These are phyloP conservation scores for Sturmia bella DNA, from an alignment of 2,888 invertebrate species.

Conservation along the genomic window DNA sequence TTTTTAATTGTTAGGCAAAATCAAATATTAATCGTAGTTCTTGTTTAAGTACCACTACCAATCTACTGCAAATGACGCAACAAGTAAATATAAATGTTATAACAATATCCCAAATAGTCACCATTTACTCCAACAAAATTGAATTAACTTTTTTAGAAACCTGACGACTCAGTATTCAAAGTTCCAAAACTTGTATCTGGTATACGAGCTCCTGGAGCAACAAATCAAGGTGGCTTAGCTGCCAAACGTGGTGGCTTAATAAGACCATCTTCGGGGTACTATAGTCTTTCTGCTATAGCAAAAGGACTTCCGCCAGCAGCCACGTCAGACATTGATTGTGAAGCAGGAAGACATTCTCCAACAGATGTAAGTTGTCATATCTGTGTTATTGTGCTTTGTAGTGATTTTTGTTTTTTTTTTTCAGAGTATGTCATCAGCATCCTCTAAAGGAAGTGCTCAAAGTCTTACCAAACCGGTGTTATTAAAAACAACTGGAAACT, in stretches of 20 bases:
- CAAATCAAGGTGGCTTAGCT: slow-evolving; percentile 34
- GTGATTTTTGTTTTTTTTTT: slow-evolving; percentile 48
- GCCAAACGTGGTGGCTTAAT: slow-evolving; percentile 77
- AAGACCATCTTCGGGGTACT: slow-evolving; percentile 81
- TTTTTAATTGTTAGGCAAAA: slow-evolving; percentile 47
- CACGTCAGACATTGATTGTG: slow-evolving; percentile 75
- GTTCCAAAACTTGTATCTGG: slow-evolving; percentile 78
- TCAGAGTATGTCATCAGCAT: slow-evolving; percentile 80
- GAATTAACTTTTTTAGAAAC: slow-evolving; percentile 69
- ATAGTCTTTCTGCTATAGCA: slow-evolving; percentile 76
- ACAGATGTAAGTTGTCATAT: slow-evolving; percentile 71
- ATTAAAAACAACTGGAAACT: slow-evolving; percentile 38
- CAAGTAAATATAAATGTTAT: slow-evolving; percentile 45
- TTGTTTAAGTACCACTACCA: slow-evolving; percentile 30
- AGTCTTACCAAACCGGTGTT: slow-evolving; percentile 70
- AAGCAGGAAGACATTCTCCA: slow-evolving; percentile 77
- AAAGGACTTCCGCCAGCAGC: slow-evolving; percentile 66
- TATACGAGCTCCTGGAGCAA: slow-evolving; percentile 75
- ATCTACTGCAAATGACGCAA: slow-evolving; percentile 42
- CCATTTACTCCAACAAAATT: background rate
- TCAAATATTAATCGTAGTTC: slow-evolving; percentile 50
- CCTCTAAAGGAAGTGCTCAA: slow-evolving; percentile 79
- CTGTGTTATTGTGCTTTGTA: background rate
- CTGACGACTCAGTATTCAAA: slow-evolving; percentile 77
- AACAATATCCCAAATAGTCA: background rate